Evolutionary conservation across 2,888 invertebrate species (phyloP).

Genomic region (Gerris lacustris): DNA sequence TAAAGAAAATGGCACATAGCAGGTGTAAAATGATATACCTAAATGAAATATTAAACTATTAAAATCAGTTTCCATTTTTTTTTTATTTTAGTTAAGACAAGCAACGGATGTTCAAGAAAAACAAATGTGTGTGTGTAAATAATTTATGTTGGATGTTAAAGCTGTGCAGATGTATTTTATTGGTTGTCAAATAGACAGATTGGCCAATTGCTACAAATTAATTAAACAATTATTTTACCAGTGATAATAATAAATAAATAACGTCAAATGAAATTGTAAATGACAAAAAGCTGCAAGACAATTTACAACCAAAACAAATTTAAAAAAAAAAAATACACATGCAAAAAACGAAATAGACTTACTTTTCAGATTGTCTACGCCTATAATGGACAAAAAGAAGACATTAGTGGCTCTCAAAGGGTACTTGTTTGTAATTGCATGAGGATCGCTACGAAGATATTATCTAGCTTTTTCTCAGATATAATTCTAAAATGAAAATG

Average conservation of each 20-base stretch:
- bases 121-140: too few relatives aligned
- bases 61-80: too few relatives aligned
- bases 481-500: too few relatives aligned
- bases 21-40: too few relatives aligned
- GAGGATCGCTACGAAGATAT: background rate
- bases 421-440: too few relatives aligned
- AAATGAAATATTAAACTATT: too few relatives aligned
- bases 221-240: background rate
- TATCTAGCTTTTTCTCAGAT: background rate
- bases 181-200: too few relatives aligned
- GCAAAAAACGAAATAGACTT: constrained; percentile 17
- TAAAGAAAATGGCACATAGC: background rate
- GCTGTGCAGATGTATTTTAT: too few relatives aligned
- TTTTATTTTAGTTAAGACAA: too few relatives aligned
- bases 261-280: background rate
- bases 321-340: background rate
- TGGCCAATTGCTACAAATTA: background rate
- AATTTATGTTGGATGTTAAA: too few relatives aligned
- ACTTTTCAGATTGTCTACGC: constrained; percentile 28
- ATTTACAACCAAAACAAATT: background rate
- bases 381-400: constrained; percentile 26
- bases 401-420: background rate
- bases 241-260: background rate
- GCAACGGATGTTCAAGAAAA: too few relatives aligned
- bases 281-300: background rate